phyloP scores from a whole-genome alignment of 64 coral and sea anemone species.

The Montipora efflorescens region DNA sequence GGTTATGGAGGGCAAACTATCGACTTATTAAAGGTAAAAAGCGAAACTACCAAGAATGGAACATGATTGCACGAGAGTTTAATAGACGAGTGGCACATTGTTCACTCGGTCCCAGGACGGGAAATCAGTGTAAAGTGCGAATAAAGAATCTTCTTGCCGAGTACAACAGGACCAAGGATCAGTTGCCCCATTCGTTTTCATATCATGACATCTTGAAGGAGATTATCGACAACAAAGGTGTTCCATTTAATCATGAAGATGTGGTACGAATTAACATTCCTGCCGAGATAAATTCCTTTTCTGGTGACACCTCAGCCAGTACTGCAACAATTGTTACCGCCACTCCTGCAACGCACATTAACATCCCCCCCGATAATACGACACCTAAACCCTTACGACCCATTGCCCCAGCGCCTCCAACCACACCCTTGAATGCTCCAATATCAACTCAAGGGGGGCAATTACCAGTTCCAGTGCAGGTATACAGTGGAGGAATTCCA shows the following conservation, averaged over 20 bases:
- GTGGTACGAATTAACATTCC: conserved; percentile 53
- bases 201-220: conserved; percentile 84
- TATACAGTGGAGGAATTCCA: not conserved
- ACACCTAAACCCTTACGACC: conserved; percentile 7
- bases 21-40: conserved; percentile 76
- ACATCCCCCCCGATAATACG: not conserved
- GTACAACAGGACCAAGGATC: conserved; percentile 82
- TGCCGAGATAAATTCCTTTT: not conserved
- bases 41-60: conserved; percentile 90
- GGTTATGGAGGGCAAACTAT: conserved; percentile 87
- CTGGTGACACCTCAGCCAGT: not conserved
- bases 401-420: conserved; percentile 21
- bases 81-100: conserved; percentile 65
- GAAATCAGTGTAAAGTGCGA: conserved; percentile 93
- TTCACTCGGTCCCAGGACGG: conserved; percentile 76
- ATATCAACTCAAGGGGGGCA: conserved; percentile 2
- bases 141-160: conserved; percentile 90
- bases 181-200: conserved; percentile 64
- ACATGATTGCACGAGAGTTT: conserved; percentile 86
- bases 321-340: not conserved
- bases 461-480: conserved; percentile 6
- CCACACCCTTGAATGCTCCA: conserved; percentile 25
- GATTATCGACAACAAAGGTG: conserved; percentile 50
- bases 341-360: not conserved
- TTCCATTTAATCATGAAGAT: conserved; percentile 32